Evolutionary conservation across 2,113 vertebrate species (phyloP).

Genomic region (Neotragus moschatus): DNA sequence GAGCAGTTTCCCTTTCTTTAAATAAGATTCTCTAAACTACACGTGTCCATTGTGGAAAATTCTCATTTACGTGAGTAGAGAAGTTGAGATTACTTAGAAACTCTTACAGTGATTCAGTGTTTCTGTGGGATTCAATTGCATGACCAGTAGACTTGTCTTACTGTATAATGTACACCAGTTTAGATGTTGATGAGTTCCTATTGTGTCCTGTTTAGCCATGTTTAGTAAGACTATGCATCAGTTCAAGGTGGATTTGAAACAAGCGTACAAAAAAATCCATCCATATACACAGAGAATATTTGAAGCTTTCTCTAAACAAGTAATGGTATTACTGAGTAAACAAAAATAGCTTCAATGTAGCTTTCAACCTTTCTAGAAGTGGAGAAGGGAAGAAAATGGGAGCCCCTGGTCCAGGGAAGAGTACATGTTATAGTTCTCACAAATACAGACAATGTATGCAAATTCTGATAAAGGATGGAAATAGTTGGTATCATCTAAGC

Average conservation of each 20-base stretch:
- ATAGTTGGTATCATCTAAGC: background rate
- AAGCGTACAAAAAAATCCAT: background rate
- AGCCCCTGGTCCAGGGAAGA: background rate
- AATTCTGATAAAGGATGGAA: background rate
- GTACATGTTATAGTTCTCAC: background rate
- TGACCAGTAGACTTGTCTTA: background rate
- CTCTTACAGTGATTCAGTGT: background rate
- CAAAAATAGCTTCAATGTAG: background rate
- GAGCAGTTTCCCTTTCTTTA: background rate
- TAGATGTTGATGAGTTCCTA: background rate
- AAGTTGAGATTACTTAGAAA: background rate
- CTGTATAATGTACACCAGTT: background rate
- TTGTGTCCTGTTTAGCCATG: background rate
- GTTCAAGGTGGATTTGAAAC: background rate
- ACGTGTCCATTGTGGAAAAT: background rate
- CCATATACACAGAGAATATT: background rate
- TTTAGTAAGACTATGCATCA: background rate
- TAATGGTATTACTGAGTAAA: background rate
- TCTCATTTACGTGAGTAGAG: background rate
- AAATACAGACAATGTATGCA: background rate
- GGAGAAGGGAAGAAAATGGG: background rate
- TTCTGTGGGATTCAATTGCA: background rate
- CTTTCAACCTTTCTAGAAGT: background rate
- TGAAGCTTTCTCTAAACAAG: background rate
- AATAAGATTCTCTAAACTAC: background rate